Base-by-base conservation (phyloP, 1,140 invertebrate genomes). In the Anoplolepis gracilipes region DNA sequence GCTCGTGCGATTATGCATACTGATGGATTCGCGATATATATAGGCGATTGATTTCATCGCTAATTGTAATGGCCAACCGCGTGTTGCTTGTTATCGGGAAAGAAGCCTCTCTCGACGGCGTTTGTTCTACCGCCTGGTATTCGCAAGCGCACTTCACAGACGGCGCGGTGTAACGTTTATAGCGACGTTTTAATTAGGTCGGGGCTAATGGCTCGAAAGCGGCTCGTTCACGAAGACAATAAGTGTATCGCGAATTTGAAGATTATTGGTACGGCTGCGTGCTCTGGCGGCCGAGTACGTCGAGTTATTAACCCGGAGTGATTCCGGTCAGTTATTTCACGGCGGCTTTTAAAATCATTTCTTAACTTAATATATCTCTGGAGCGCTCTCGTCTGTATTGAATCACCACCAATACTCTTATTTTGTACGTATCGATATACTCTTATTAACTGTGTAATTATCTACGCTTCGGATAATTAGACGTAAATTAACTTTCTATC, bases 51-150 rank as follows among this genome's bases (percentile, higher is more conserved):
- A 91, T 91, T 91, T 87, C 78, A 87, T 85, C 76, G 88, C 89
- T 92, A 92, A 92, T 92, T 92, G 90, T 91, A 86, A n/a, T n/a
- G n/a, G 79, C 81, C 88, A 92, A 92, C 87, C 85, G 85, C 85
- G 85, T 85, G 81, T 76, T 55, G 42, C 89, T 90, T 73, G 85
- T 90, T 91, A 89, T 90, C 86, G 69, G 67, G 65, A 62, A 61
- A 39, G 65, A 16, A 82, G 70, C 28, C 8, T 7, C n/a, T 46
- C 33, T 22, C 42, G 22, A 46, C 28, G 19, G n/a, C 55, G 64
- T 25, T 28, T 10, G 33, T 61, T 36, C 28, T 53, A 73, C 77
- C 70, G 46, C 46, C 59, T 36, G 6, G 28, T 59, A 6, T 30
- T 33, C 22, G 28, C n/a, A 6, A 53, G 33, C 4, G 8, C 16